These are phyloP conservation scores for Enteromius mattozi DNA, from an alignment of 2,797 vertebrate genomes.

Conservation along the genomic window DNA sequence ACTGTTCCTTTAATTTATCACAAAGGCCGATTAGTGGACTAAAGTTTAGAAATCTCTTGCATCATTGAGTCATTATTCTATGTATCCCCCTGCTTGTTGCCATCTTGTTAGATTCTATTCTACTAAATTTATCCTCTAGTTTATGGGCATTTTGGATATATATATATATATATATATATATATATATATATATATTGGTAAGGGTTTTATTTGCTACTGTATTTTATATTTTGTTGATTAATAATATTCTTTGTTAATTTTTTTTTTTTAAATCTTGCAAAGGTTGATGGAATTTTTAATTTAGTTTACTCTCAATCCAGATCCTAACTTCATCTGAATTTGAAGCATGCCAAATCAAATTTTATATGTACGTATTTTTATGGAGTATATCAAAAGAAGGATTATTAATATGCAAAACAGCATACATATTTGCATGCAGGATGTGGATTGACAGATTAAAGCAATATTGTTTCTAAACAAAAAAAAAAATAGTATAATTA, in stretches of 20 bases:
- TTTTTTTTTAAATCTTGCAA: constrained; percentile 24
- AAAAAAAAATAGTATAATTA: constrained; percentile 70
- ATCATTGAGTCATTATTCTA: constrained; percentile 18
- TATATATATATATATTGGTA: not conserved
- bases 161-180: not conserved
- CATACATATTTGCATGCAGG: constrained; percentile 87
- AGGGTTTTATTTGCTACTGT: constrained; percentile 35
- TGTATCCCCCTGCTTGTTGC: constrained; percentile 33
- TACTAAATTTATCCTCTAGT: constrained; percentile 10
- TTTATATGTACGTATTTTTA: constrained; percentile 58
- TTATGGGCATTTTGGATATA: constrained; percentile 36
- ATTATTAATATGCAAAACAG: constrained; percentile 65
- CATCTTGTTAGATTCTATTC: constrained; percentile 20
- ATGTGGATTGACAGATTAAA: constrained; percentile 75
- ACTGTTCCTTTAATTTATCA: not conserved
- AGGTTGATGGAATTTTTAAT: constrained; percentile 21
- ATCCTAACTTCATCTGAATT: constrained; percentile 40
- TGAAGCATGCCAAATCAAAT: constrained; percentile 49
- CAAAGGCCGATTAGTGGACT: constrained; percentile 1
- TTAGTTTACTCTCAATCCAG: constrained; percentile 51
- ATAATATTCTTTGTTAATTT: constrained; percentile 25
- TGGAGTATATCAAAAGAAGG: constrained; percentile 44
- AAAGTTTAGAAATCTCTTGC: constrained; percentile 6
- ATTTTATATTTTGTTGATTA: constrained; percentile 49
- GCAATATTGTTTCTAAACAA: constrained; percentile 80